These are phyloP conservation scores for Coryphaenoides rupestris DNA, from an alignment of 2,113 vertebrate species.

Conservation along the genomic window DNA sequence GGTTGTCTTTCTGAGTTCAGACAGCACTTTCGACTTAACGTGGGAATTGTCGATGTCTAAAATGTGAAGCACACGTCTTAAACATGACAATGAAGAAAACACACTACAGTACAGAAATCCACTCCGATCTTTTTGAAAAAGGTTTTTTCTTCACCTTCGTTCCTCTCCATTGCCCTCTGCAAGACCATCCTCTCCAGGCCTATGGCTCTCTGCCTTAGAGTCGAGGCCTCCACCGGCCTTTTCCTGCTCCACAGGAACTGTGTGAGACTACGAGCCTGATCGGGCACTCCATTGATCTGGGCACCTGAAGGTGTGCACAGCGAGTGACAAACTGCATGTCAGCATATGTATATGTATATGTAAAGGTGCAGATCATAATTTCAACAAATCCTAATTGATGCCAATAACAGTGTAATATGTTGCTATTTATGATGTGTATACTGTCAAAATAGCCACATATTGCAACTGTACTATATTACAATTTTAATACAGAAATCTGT, in stretches of 20 bases:
- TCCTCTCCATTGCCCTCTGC: slow-evolving; percentile 42
- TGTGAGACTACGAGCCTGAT: slow-evolving; percentile 58
- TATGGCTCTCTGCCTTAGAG: slow-evolving; percentile 67
- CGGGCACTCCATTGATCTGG: slow-evolving; percentile 53
- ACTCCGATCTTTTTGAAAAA: no score
- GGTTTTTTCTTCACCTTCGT: slow-evolving; percentile 11
- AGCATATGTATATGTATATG: no score
- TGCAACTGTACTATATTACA: no score
- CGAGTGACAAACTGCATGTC: background rate
- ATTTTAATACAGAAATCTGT: no score
- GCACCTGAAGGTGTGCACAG: slow-evolving; percentile 56
- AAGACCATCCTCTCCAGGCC: slow-evolving; percentile 68
- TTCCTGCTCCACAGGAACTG: slow-evolving; percentile 87
- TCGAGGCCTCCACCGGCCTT: slow-evolving; percentile 62
- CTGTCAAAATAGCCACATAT: no score
- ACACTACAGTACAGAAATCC: no score
- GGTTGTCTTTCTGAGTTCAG: slow-evolving; percentile 70
- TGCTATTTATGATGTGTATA: no score
- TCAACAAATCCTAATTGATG: no score
- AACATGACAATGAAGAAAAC: background rate
- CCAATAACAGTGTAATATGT: no score
- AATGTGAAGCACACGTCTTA: background rate
- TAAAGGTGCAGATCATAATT: no score
- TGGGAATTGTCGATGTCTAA: slow-evolving; percentile 61
- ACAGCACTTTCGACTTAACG: slow-evolving; percentile 72